Evolutionary conservation across 1,140 invertebrate genomes (phyloP), one percentile per base, ranked within the genome.

Genomic region (Orchesella cincta): DNA sequence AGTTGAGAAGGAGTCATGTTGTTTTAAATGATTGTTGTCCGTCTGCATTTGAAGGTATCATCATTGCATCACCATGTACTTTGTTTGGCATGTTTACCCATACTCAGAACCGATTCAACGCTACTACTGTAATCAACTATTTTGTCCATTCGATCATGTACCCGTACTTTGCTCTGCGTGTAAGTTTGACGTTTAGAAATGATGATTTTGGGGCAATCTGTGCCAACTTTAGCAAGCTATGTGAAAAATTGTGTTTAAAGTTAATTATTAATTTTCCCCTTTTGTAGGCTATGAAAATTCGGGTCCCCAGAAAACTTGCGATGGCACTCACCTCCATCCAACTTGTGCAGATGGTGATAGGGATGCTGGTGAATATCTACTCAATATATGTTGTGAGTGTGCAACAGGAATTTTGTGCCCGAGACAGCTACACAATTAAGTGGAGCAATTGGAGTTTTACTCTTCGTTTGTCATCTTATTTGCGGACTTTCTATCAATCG

Each of bases 131-230:
- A 1, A 78, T 78, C 74, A 76, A 78, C 33, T 78, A 46, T 33
- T 64, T 64, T 1, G 77, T 76, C 39, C 74, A 78, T 35, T 51
- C 73, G 1, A 71, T 75, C 5, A 78, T 78, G 77, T 78, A 78
- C 29, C 34, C 74, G 12, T 78, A 78, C 26, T 78, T 64, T 71
- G 57, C 62, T 26, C n/a, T 78, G 0, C 57, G 46, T 26, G 77
- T 78, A 54, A 75, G 52, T 28, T 23, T n/a, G n/a, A n/a, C n/a
- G n/a, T n/a, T n/a, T n/a, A n/a, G n/a, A n/a, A n/a, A n/a, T n/a
- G n/a, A n/a, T n/a, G n/a, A n/a, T n/a, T n/a, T n/a, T n/a, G n/a
- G n/a, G n/a, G n/a, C n/a, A n/a, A n/a, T n/a, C n/a, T n/a, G n/a
- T n/a, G n/a, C n/a, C n/a, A n/a, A n/a, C n/a, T n/a, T n/a, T n/a